Evolutionary conservation across 2,888 invertebrate genomes (phyloP).

Genomic region (Byasa hedistus): DNA sequence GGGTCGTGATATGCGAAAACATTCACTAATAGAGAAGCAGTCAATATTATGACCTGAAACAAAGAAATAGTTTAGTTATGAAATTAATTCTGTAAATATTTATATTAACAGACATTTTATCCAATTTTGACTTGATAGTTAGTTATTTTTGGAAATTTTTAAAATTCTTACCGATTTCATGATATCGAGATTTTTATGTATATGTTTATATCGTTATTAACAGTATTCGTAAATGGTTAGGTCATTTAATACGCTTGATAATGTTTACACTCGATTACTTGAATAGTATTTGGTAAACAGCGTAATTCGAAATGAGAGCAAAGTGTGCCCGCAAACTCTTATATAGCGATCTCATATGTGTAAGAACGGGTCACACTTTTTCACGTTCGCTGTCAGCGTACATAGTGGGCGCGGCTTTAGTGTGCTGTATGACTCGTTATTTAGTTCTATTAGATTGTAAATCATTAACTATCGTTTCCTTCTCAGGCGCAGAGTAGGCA

Average conservation of each 20-base stretch:
- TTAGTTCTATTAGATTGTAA: constrained; percentile 26
- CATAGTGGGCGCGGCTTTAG: constrained; percentile 64
- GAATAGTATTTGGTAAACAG: constrained; percentile 71
- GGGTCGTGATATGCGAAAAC: constrained; percentile 70
- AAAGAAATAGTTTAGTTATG: constrained; percentile 18
- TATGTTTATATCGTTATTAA: constrained; percentile 30
- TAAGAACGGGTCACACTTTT: constrained; percentile 78
- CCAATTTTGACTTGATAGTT: background rate
- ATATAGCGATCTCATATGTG: constrained; percentile 78
- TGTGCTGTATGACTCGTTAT: constrained; percentile 34
- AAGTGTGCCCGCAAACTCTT: constrained; percentile 70
- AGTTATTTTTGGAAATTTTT: background rate
- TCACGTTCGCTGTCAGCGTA: constrained; percentile 67
- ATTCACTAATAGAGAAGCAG: constrained; percentile 48
- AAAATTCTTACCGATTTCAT: constrained; percentile 62
- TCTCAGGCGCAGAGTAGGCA: constrained; percentile 18
- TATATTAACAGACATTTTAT: background rate
- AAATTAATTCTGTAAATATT: background rate
- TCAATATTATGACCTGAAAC: constrained; percentile 59
- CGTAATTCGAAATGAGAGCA: constrained; percentile 78
- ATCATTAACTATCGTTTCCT: constrained; percentile 25
- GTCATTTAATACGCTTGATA: constrained; percentile 22
- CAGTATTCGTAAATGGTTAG: constrained; percentile 27
- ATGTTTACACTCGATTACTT: constrained; percentile 34
- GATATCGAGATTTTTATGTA: constrained; percentile 36